phyloP scores from a whole-genome alignment of 2,888 invertebrate genomes.

The Trichacis sp. region DNA sequence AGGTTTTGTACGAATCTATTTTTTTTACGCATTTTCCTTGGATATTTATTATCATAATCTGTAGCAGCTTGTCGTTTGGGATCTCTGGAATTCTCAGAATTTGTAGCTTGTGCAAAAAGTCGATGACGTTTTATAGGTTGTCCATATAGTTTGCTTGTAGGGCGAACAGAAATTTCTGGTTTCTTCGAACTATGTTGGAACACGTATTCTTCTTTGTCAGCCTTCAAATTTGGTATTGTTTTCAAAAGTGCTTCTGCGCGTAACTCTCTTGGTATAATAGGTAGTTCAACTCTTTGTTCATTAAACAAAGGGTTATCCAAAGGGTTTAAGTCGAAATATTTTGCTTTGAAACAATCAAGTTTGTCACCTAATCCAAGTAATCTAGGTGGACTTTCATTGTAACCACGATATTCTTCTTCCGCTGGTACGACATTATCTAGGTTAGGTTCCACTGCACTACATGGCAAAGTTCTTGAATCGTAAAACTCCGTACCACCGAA shows the following conservation, averaged over 20 bases:
- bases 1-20: neutral
- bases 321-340: slow-evolving; percentile 78
- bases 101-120: too few species aligned
- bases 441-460: slow-evolving; percentile 63
- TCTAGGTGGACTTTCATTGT: slow-evolving; percentile 64
- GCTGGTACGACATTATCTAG: slow-evolving; percentile 58
- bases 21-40: neutral
- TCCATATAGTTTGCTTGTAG: neutral
- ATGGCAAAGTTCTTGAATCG: slow-evolving; percentile 71
- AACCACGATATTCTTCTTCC: slow-evolving; percentile 56
- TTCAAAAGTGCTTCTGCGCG: slow-evolving; percentile 50
- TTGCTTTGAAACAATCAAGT: slow-evolving; percentile 80
- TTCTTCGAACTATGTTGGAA: slow-evolving; percentile 49
- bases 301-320: slow-evolving; percentile 80
- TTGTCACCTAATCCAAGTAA: slow-evolving; percentile 78
- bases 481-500: slow-evolving; percentile 80
- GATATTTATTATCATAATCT: too few species aligned
- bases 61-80: neutral
- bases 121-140: neutral
- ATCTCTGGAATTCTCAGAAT: neutral
- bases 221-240: slow-evolving; percentile 48
- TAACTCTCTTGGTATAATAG: slow-evolving; percentile 52
- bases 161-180: slow-evolving; percentile 49
- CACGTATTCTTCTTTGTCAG: slow-evolving; percentile 48
- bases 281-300: slow-evolving; percentile 61